Evolutionary conservation across 2,113 vertebrate genomes (phyloP), one percentile per base, ranked within the genome.

Genomic region (Cyphomyrus discorhynchus): DNA sequence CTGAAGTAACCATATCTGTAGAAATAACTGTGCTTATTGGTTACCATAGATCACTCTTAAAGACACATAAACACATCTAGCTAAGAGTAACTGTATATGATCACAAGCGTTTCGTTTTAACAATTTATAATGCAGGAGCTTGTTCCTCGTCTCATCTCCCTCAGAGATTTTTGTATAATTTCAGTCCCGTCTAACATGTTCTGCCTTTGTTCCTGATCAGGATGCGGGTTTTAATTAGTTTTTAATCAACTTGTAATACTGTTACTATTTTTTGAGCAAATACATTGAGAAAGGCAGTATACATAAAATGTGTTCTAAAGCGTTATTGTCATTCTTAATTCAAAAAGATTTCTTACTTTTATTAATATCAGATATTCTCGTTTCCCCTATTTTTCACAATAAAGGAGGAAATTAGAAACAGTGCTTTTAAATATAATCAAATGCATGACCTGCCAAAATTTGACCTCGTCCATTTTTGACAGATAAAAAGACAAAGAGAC

Each of bases 401-500:
- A 80, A 42, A 80, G 74, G 74, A 80, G 35, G 74, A 80, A 80
- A 35, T 80, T 80, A 80, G 74, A 80, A 80, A 35, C 74, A 80
- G 31, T 42, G 17, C 15, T 42, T 80, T 80, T 80, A 80, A 80
- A 80, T 80, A 42, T 35, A 42, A 70, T 31, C 10, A 80, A 42
- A 19, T 80, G 15, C 42, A 80, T 35, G 35, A 80, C 35, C 74
- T 19, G 13, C 5, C 31, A 77, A 77, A 77, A 77, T 77, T 1
- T 77, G 27, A 19, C 70, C 31, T 35, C 0, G 3, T 77, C 31
- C 70, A 77, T 77, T 39, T 77, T 77, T 39, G 31, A 42, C 74
- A 77, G n/a, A 77, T 15, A 77, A 39, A 74, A 31, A 77, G 13
- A 39, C 5, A 31, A 74, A 4, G 35, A 77, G 27, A 42, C 31